Percentiles rank a stretch among this genome's conserved stretches.
Conservation (phyloP, 2,113 vertebrate species). For the Trematomus loennbergii region DNA sequence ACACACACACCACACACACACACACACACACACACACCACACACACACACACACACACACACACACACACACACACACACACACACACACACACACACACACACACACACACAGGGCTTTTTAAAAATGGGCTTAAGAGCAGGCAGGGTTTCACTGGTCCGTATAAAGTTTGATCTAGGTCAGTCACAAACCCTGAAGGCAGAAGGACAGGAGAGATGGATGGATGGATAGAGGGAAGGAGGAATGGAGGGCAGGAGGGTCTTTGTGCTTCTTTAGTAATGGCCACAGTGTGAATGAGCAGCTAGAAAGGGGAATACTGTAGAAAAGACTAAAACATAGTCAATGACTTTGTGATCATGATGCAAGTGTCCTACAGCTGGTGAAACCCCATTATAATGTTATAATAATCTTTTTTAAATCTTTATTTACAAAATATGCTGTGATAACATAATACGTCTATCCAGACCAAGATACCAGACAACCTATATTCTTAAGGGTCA, state of each 20-base stretch:
- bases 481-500: neutral
- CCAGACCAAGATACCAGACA: neutral
- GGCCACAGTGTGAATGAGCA: slow-evolving; percentile 11
- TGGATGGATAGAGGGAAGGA: slow-evolving; percentile 55
- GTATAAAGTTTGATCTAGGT: slow-evolving; percentile 71
- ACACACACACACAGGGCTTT: slow-evolving; percentile 22
- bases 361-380: neutral
- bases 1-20: too few relatives aligned
- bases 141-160: slow-evolving; percentile 30
- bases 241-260: slow-evolving; percentile 50
- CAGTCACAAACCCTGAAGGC: slow-evolving; percentile 58
- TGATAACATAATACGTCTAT: neutral
- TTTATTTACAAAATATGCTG: neutral
- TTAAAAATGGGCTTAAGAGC: slow-evolving; percentile 35
- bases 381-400: neutral
- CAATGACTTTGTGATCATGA: neutral
- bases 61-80: neutral
- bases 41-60: slow-evolving; percentile 14
- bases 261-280: slow-evolving; percentile 56
- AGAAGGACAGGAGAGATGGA: slow-evolving; percentile 40
- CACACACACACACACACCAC: too few relatives aligned
- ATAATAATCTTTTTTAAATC: neutral
- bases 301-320: neutral
- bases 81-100: slow-evolving; percentile 19
- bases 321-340: slow-evolving; percentile 13